Evolutionary conservation across 2,888 invertebrate species (phyloP), one percentile per base, ranked within the genome.

Genomic region (Coecobrya sp.): DNA sequence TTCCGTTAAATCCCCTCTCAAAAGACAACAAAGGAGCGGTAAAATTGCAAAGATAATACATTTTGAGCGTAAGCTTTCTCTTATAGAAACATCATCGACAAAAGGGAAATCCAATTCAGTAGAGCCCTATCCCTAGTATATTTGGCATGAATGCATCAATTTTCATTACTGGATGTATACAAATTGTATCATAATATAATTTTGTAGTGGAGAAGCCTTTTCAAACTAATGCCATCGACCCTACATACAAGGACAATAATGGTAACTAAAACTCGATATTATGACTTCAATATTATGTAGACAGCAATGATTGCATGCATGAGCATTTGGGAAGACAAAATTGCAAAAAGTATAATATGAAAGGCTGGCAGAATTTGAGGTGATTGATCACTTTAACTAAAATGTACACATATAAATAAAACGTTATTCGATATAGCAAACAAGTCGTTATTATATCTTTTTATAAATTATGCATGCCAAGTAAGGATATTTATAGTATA

Each of bases 341-440:
- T n/a, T 7, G 62, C 16, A 11, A 5, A 25, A 10, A 5, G 7
- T 10, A 8, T 62, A 11, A 25, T 1, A 25, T 22, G 55, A 55
- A 19, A 55, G 55, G 2, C 11, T 68, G 68, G 36, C 16, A 36
- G n/a, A n/a, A 68, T 1, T n/a, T 68, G 68, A 36, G 68, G 27
- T 68, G 68, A 68, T 68, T 68, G 68, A 68, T 68, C 68, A 68
- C 68, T 30, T 36, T n/a, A 30, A 16, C 36, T 30, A 16, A 36
- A 68, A 13, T 1, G 25, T 65, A 8, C 13, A 27, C 22, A 59
- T 27, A 11, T 5, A 59, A 2, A 19, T 59, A 59, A 59, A 10
- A 19, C n/a, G 22, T 59, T 59, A 59, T 59, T 8, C 22, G 16
- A 59, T 2, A 19, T n/a, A n/a, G 3, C 8, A 7, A 59, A 19